These are phyloP conservation scores for Daphoenositta chrysoptera DNA, from an alignment of 2,113 vertebrate species.

Conservation along the genomic window DNA sequence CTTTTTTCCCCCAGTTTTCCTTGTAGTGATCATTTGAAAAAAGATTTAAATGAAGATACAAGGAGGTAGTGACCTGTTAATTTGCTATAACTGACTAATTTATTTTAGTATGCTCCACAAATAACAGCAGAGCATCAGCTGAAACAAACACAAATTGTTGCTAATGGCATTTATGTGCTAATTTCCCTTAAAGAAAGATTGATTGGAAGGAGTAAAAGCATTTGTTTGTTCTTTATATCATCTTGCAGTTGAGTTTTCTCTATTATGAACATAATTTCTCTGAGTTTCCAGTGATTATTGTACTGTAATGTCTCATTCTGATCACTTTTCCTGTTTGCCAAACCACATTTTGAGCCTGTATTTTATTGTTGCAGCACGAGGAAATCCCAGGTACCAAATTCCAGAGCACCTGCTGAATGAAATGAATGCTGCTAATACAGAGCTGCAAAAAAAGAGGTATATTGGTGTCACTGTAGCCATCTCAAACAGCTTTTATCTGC, in stretches of 20 bases:
- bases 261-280: background rate
- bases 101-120: background rate
- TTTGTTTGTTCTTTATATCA: background rate
- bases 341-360: background rate
- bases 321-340: background rate
- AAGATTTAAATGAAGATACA: background rate
- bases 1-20: background rate
- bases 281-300: background rate
- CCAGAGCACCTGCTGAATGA: slow-evolving; percentile 83
- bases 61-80: background rate
- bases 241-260: background rate
- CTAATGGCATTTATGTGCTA: accelerated
- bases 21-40: background rate
- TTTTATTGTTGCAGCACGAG: slow-evolving; percentile 75
- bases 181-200: background rate
- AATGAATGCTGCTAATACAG: slow-evolving; percentile 81
- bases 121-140: background rate
- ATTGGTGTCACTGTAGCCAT: background rate
- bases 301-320: background rate
- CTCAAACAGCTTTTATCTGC: background rate
- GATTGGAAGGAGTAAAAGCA: background rate
- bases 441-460: slow-evolving; percentile 83
- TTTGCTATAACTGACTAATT: background rate
- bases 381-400: slow-evolving; percentile 84
- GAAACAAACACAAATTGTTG: background rate